Base-by-base conservation (phyloP, 2,797 vertebrate genomes). In the Ibycter americanus region DNA sequence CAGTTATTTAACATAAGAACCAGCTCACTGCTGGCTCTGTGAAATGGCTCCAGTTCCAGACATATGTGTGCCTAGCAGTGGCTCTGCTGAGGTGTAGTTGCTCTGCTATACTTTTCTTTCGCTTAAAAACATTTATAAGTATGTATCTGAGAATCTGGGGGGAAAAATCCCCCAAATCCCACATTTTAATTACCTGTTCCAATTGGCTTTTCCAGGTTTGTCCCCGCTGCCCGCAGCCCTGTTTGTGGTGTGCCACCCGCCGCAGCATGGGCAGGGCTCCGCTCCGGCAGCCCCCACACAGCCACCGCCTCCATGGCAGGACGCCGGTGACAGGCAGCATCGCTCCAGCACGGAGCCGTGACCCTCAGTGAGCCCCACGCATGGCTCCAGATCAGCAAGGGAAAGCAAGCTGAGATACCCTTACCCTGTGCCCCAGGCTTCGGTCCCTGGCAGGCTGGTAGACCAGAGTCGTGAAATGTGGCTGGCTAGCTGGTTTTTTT, bases 261-360 rank as follows among this genome's bases (percentile, higher is more conserved):
- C 3, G 17, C 42, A 18, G 42, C 42, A 8, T 18, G 56, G 56
- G 20, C 46, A 61, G n/a, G 29, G 23, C 22, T 58, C 54, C 63
- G 27, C 20, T 15, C 44, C 3, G 6, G 65, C 65, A 70, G 46
- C 65, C 44, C 31, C 3, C 9, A 55, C 25, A 3, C n/a, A 54
- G 68, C 27, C 68, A 32, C 70, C 1, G 2, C 12, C 59, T 22
- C 6, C 2, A 1, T 7, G 59, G 49, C 59, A n/a, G 40, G 59
- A 40, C 34, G 9, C 27, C 1, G 2, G 59, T 3, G 51, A 49
- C 11, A 34, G 61, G 52, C 70, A 65, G 51, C 61, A 20, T 19
- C 4, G 0, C 44, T 31, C 34, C 1, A 0, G 34, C 70, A 17
- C 1, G 4, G 82, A 58, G 20, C 40, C 2, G 1, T 2, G 1